A percentile compares a stretch with the other conserved stretches of the same genome.
Evolutionary conservation across 1,140 invertebrate genomes (phyloP).

Genomic region (Drosophila littoralis): DNA sequence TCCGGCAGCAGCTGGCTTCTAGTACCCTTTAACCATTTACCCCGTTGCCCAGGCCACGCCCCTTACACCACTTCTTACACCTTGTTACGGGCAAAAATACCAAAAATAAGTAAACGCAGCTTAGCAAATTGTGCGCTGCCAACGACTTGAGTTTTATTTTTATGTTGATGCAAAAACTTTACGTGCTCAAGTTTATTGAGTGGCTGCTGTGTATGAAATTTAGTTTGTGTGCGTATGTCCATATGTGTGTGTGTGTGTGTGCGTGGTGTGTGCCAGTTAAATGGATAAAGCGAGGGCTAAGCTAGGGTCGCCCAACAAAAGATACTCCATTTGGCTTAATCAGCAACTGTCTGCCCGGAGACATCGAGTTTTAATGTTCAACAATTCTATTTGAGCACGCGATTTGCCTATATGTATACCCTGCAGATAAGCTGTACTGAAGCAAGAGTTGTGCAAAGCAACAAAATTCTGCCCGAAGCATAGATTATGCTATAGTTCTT

Average conservation of each 20-base stretch:
- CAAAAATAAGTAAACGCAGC: slow-evolving; percentile 55
- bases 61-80: background rate
- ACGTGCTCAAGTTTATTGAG: slow-evolving; percentile 63
- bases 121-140: slow-evolving; percentile 59
- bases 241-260: slow-evolving; percentile 3
- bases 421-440: no score
- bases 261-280: slow-evolving; percentile 23
- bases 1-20: slow-evolving; percentile 24
- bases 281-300: slow-evolving; percentile 30
- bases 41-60: background rate
- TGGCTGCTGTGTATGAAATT: slow-evolving; percentile 38
- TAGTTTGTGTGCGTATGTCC: slow-evolving; percentile 10
- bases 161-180: slow-evolving; percentile 67
- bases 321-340: slow-evolving; percentile 35
- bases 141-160: slow-evolving; percentile 66
- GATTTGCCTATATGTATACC: no score
- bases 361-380: slow-evolving; percentile 22
- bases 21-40: slow-evolving; percentile 6
- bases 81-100: slow-evolving; percentile 22
- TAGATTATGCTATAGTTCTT: no score
- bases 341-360: slow-evolving; percentile 15
- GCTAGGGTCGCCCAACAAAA: slow-evolving; percentile 26
- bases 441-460: no score
- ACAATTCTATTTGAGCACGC: no score
- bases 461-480: no score